A percentile compares a stretch with the other conserved stretches of the same genome.
phyloP scores from a whole-genome alignment of 2,888 invertebrate species.

The Cantharis flavilabris region DNA sequence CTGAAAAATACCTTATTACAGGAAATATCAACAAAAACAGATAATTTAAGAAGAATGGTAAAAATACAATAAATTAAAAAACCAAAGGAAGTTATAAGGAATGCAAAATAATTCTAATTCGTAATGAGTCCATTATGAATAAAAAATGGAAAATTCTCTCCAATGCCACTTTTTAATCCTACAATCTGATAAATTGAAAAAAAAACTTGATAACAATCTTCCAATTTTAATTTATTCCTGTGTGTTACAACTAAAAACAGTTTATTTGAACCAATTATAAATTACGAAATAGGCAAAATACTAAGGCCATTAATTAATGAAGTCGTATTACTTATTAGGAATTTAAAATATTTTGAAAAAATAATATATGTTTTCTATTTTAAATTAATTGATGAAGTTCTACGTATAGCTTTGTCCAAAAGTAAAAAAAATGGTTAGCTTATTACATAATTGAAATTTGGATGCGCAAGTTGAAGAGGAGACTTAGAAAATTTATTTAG shows the following conservation, averaged over 20 bases:
- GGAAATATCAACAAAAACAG: background rate
- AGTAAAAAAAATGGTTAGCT: too few relatives aligned
- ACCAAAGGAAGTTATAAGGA: background rate
- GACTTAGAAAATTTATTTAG: too few relatives aligned
- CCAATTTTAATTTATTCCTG: background rate
- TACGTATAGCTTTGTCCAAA: too few relatives aligned
- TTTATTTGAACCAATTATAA: background rate
- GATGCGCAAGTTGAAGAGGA: too few relatives aligned
- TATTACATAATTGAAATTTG: too few relatives aligned
- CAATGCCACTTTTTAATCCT: background rate
- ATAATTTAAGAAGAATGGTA: background rate
- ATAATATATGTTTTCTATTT: too few relatives aligned
- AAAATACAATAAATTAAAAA: background rate
- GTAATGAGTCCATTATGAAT: background rate
- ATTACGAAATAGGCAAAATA: too few relatives aligned
- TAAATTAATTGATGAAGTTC: too few relatives aligned
- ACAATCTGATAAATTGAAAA: background rate
- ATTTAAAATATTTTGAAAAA: too few relatives aligned
- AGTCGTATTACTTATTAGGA: too few relatives aligned
- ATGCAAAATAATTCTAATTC: background rate
- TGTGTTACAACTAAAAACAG: background rate
- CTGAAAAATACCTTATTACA: background rate
- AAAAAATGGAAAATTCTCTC: background rate
- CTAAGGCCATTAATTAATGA: too few relatives aligned
- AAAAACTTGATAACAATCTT: background rate